Evolutionary conservation across 2,888 invertebrate genomes (phyloP).

Genomic region (Tortrix viridana): DNA sequence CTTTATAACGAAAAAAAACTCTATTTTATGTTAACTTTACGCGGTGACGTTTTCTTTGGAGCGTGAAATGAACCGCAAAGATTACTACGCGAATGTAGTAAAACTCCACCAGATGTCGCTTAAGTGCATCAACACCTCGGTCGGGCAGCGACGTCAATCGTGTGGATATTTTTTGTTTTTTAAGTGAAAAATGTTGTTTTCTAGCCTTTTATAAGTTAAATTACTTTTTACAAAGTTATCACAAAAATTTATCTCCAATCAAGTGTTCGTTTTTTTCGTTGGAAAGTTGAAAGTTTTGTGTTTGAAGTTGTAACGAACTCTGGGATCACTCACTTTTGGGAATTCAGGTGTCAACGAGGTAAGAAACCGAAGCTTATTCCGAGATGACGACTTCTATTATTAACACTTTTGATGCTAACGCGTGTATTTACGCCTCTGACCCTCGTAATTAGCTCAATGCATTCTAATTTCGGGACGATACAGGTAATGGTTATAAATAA

Average conservation of each 20-base stretch:
- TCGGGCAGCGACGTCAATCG: conserved; percentile 79
- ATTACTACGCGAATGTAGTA: conserved; percentile 42
- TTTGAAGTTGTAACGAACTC: conserved; percentile 81
- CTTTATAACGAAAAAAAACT: not conserved
- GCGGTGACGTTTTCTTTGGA: conserved; percentile 16
- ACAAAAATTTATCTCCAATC: conserved; percentile 59
- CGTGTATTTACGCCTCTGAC: conserved; percentile 47
- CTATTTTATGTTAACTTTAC: not conserved
- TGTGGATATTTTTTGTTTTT: conserved; percentile 80
- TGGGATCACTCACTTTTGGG: conserved; percentile 69
- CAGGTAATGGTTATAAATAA: conserved; percentile 71
- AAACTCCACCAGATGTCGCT: conserved; percentile 59
- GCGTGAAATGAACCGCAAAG: conserved; percentile 51
- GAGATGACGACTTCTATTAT: conserved; percentile 69
- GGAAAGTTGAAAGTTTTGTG: conserved; percentile 74
- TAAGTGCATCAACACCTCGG: conserved; percentile 75
- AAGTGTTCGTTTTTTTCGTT: conserved; percentile 60
- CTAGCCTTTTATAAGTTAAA: conserved; percentile 71
- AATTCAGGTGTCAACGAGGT: conserved; percentile 84
- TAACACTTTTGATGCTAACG: conserved; percentile 56
- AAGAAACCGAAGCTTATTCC: conserved; percentile 76
- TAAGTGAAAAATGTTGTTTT: conserved; percentile 72
- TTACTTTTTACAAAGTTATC: conserved; percentile 63
- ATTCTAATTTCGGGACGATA: conserved; percentile 36
- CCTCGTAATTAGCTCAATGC: conserved; percentile 46